Evolutionary conservation across 2,888 invertebrate genomes (phyloP).

Genomic region (Baccha elongata): DNA sequence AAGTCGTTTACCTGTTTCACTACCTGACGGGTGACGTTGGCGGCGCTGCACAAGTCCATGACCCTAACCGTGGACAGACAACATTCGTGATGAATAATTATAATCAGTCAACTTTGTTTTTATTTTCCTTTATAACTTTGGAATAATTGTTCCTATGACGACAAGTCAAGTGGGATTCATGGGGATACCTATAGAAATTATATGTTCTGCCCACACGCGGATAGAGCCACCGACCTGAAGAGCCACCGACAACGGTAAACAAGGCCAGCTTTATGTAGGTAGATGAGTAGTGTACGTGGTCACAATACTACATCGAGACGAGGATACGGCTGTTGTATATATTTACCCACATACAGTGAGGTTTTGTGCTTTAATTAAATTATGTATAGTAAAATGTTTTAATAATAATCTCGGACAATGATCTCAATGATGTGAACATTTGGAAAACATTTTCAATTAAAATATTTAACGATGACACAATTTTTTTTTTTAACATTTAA

Average conservation of each 20-base stretch:
- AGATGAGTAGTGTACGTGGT: slow-evolving; percentile 18
- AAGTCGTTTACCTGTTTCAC: slow-evolving; percentile 50
- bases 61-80: slow-evolving; percentile 42
- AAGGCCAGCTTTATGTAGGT: slow-evolving; percentile 20
- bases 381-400: slow-evolving; percentile 27
- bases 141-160: slow-evolving; percentile 20
- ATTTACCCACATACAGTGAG: neutral
- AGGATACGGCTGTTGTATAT: neutral
- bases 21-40: neutral
- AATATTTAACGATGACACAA: slow-evolving; percentile 1
- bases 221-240: neutral
- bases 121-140: neutral
- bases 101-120: slow-evolving; percentile 46
- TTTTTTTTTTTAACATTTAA: neutral
- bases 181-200: neutral
- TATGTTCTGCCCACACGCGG: neutral
- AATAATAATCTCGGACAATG: slow-evolving; percentile 32
- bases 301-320: slow-evolving; percentile 6
- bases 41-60: slow-evolving; percentile 25
- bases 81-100: slow-evolving; percentile 45
- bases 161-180: slow-evolving; percentile 5
- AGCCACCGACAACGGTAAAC: slow-evolving; percentile 11
- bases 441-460: slow-evolving; percentile 25
- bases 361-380: slow-evolving; percentile 41
- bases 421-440: slow-evolving; percentile 29